Evolutionary conservation across 1,140 invertebrate species (phyloP).

Genomic region (Hycleus phaleratus): DNA sequence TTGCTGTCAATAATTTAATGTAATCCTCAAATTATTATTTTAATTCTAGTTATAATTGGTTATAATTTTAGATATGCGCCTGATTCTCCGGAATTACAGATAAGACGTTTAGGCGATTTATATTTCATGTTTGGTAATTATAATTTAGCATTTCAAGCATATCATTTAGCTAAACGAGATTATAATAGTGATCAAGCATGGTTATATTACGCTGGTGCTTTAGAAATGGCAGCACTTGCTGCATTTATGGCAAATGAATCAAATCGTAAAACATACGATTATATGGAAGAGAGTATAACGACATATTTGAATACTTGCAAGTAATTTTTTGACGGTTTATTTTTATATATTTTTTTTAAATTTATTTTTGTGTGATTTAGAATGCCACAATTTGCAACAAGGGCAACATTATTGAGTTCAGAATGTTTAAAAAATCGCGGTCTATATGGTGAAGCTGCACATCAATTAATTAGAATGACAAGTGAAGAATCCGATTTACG

Average conservation of each 20-base stretch:
- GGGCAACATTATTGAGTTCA: conserved; percentile 80
- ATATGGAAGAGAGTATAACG: conserved; percentile 88
- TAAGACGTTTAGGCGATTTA: conserved; percentile 85
- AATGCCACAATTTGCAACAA: conserved; percentile 81
- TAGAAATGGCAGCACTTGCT: conserved; percentile 91
- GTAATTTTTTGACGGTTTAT: conserved; percentile 41
- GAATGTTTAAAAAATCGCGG: conserved; percentile 74
- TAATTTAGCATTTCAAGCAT: conserved; percentile 83
- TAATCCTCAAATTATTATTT: conserved; percentile 42
- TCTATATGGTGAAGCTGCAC: conserved; percentile 80
- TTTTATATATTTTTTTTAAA: background rate
- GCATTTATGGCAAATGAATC: conserved; percentile 82
- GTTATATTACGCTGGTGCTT: conserved; percentile 91
- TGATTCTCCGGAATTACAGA: conserved; percentile 89
- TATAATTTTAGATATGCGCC: conserved; percentile 59
- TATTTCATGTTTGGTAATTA: conserved; percentile 97
- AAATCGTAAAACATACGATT: conserved; percentile 70
- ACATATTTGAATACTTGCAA: conserved; percentile 85
- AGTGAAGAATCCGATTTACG: conserved; percentile 88
- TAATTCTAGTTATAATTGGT: background rate
- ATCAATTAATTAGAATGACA: conserved; percentile 89
- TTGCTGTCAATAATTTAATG: conserved; percentile 70
- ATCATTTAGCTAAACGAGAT: conserved; percentile 92
- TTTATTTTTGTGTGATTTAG: conserved; percentile 27
- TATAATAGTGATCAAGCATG: conserved; percentile 95